Evolutionary conservation across 2,113 vertebrate species (phyloP).

Genomic region (Antechinus flavipes): DNA sequence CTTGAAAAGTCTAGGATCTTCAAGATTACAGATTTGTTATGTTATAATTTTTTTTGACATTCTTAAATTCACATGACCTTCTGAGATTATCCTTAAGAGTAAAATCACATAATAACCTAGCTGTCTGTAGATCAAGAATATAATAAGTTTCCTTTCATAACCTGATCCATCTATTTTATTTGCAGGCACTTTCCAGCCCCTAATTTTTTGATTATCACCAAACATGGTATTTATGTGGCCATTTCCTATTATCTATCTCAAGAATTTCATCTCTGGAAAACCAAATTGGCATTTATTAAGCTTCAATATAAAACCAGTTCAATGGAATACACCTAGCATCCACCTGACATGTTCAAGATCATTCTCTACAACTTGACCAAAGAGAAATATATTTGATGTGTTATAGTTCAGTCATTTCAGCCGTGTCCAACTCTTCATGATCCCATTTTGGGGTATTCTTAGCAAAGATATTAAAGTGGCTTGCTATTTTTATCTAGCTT

Average conservation of each 20-base stretch:
- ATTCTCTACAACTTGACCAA: neutral
- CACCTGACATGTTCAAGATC: neutral
- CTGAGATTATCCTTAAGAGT: neutral
- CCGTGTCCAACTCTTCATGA: too few relatives aligned
- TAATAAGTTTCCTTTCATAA: neutral
- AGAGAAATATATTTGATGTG: neutral
- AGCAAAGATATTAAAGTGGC: too few relatives aligned
- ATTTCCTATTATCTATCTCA: neutral
- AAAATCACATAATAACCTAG: neutral
- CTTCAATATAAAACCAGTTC: neutral
- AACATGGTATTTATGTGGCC: neutral
- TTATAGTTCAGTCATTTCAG: too few relatives aligned
- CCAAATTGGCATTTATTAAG: neutral
- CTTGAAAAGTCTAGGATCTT: neutral
- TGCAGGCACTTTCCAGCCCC: neutral
- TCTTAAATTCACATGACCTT: neutral
- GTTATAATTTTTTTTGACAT: neutral
- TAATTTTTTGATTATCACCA: neutral
- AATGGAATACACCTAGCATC: neutral
- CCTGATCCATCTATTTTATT: neutral
- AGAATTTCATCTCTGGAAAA: neutral
- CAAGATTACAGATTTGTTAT: neutral
- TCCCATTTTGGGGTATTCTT: too few relatives aligned
- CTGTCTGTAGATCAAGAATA: neutral
- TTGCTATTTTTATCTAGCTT: too few relatives aligned